Evolutionary conservation across 2,888 invertebrate genomes (phyloP).

Genomic region (Perdita meconis): DNA sequence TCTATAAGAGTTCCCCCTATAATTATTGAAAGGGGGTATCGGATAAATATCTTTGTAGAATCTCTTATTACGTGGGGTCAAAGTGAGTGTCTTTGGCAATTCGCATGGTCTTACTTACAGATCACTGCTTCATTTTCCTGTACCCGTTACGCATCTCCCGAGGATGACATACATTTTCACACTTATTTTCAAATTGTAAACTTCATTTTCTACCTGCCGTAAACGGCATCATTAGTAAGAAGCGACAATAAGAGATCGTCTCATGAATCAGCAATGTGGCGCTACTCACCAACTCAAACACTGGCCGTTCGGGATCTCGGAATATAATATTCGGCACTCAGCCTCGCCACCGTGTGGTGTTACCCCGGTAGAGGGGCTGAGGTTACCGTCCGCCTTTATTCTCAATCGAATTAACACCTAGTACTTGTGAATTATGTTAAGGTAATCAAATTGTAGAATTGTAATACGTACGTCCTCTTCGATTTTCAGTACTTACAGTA

Average conservation of each 20-base stretch:
- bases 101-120: conserved; percentile 82
- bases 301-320: conserved; percentile 72
- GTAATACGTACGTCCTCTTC: conserved; percentile 84
- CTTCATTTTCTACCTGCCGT: conserved; percentile 73
- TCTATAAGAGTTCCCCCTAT: conserved; percentile 3
- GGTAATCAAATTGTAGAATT: conserved; percentile 80
- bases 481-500: conserved; percentile 83
- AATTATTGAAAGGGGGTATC: background rate
- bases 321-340: conserved; percentile 69
- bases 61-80: background rate
- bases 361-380: conserved; percentile 76
- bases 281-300: conserved; percentile 80
- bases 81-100: conserved; percentile 75
- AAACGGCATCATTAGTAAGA: conserved; percentile 76
- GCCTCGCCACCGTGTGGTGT: conserved; percentile 70
- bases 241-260: conserved; percentile 76
- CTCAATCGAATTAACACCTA: conserved; percentile 77
- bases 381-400: conserved; percentile 65
- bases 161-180: conserved; percentile 73
- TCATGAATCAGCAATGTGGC: conserved; percentile 73
- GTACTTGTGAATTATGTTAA: conserved; percentile 80
- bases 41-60: too few relatives aligned
- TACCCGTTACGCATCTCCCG: conserved; percentile 76
- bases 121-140: conserved; percentile 78
- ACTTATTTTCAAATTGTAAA: conserved; percentile 81